Evolutionary conservation across 2,797 vertebrate genomes (phyloP).

Genomic region (Enteromius radiatus): DNA sequence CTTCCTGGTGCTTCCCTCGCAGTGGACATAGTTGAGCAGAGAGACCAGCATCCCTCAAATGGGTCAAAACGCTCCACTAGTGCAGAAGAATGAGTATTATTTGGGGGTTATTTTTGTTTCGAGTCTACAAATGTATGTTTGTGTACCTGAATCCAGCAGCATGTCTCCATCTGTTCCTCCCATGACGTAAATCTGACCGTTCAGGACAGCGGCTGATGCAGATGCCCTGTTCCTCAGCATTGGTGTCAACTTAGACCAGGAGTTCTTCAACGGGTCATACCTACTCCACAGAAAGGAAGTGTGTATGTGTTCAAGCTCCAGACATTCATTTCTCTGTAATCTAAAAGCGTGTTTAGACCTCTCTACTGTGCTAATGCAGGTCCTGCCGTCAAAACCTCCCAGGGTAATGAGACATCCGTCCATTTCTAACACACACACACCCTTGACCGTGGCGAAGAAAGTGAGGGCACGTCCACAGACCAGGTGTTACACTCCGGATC

Average conservation of each 20-base stretch:
- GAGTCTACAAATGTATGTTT: slow-evolving; percentile 28
- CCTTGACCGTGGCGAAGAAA: slow-evolving; percentile 57
- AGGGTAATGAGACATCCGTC: slow-evolving; percentile 58
- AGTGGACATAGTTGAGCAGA: slow-evolving; percentile 53
- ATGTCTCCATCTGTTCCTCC: slow-evolving; percentile 64
- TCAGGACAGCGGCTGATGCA: slow-evolving; percentile 59
- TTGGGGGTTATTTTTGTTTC: neutral
- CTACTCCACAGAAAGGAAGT: slow-evolving; percentile 44
- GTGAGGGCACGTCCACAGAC: slow-evolving; percentile 55
- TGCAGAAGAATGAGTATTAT: neutral
- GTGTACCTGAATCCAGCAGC: slow-evolving; percentile 62
- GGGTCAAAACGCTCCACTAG: slow-evolving; percentile 64
- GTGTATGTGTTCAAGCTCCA: neutral
- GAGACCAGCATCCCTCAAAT: slow-evolving; percentile 56
- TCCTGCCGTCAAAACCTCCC: slow-evolving; percentile 56
- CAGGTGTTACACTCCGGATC: slow-evolving; percentile 59
- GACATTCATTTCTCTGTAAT: neutral
- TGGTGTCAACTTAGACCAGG: slow-evolving; percentile 62
- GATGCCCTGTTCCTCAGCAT: slow-evolving; percentile 58
- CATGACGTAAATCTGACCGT: slow-evolving; percentile 61
- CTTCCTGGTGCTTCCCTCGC: slow-evolving; percentile 61
- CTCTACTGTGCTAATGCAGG: slow-evolving; percentile 59
- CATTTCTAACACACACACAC: slow-evolving; percentile 56
- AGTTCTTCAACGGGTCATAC: slow-evolving; percentile 64
- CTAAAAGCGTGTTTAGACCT: slow-evolving; percentile 48